Conservation (phyloP, 2,888 invertebrate species). For the Polyploca ridens region DNA sequence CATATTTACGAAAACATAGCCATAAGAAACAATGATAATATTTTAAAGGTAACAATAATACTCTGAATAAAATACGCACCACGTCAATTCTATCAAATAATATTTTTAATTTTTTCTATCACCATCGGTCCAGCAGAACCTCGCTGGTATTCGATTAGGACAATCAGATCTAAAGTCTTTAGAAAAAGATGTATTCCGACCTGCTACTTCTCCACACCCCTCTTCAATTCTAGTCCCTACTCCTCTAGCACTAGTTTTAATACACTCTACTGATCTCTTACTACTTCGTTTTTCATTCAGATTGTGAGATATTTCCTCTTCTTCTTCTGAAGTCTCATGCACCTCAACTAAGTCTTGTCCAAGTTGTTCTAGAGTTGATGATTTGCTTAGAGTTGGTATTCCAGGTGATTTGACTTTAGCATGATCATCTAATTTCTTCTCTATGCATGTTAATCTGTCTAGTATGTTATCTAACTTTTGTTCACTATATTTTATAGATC, state of each 20-base stretch:
- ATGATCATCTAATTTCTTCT: constrained; percentile 51
- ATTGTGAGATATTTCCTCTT: constrained; percentile 37
- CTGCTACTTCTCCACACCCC: constrained; percentile 53
- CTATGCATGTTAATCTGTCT: constrained; percentile 59
- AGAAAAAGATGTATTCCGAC: constrained; percentile 28
- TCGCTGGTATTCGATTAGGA: constrained; percentile 60
- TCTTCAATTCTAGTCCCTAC: constrained; percentile 29
- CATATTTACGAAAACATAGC: neutral
- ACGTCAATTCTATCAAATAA: neutral
- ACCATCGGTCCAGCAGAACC: constrained; percentile 76
- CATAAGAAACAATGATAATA: neutral
- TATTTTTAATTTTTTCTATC: constrained; percentile 36
- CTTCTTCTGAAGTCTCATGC: constrained; percentile 58
- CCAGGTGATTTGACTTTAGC: constrained; percentile 28
- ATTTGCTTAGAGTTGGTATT: constrained; percentile 27
- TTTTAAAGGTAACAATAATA: neutral
- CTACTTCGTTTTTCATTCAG: constrained; percentile 37
- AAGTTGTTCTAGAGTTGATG: constrained; percentile 63
- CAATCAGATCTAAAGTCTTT: constrained; percentile 51
- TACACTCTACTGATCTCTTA: constrained; percentile 34
- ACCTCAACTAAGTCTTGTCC: constrained; percentile 57
- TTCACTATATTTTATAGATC: constrained; percentile 47
- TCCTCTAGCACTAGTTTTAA: constrained; percentile 23
- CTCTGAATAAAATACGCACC: constrained; percentile 13
- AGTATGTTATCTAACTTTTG: constrained; percentile 62